Evolutionary conservation across 2,888 invertebrate species (phyloP), one percentile per base, ranked within the genome.

Genomic region (Drymonia ruficornis): DNA sequence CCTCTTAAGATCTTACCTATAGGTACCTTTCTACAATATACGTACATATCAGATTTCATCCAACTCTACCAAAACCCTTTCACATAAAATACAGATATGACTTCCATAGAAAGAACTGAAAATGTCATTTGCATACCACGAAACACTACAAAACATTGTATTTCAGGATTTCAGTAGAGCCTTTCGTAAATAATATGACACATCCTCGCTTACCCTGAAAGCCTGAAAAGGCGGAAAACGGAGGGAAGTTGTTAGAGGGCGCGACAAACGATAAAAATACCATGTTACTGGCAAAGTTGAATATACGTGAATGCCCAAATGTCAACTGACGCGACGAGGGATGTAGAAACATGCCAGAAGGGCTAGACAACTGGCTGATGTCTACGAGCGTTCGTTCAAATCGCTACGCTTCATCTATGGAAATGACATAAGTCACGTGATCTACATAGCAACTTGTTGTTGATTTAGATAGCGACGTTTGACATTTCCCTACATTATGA

Each of bases 261-360:
- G 55, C 64, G 63, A 71, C 70, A 77, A 74, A 76, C 67, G 71
- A 74, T 70, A 74, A 80, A 79, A 78, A 78, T 76, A 70, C 70
- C 74, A 61, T 67, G 73, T 79, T 70, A 78, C 76, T 63, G 65
- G 65, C 56, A 62, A 79, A 78, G 74, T 78, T 81, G 71, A 67
- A 77, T 69, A 56, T 64, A 52, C 49, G 55, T 59, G 63, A 64
- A 70, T 66, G 60, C 65, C 64, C 65, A 65, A 78, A 76, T 77
- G 76, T 74, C 65, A 67, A 46, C 47, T 65, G 64, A 60, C 56
- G 57, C 28, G 50, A 56, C n/a, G 18, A 28, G 43, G 3, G 42
- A 43, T 15, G 34, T 6, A 29, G 13, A 2, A 11, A n/a, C 7
- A 36, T 3, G n/a, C n/a, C n/a, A n/a, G n/a, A n/a, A n/a, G n/a